These are phyloP conservation scores for Trachelus iudaicus DNA, from an alignment of 2,888 invertebrate species.

Conservation along the genomic window DNA sequence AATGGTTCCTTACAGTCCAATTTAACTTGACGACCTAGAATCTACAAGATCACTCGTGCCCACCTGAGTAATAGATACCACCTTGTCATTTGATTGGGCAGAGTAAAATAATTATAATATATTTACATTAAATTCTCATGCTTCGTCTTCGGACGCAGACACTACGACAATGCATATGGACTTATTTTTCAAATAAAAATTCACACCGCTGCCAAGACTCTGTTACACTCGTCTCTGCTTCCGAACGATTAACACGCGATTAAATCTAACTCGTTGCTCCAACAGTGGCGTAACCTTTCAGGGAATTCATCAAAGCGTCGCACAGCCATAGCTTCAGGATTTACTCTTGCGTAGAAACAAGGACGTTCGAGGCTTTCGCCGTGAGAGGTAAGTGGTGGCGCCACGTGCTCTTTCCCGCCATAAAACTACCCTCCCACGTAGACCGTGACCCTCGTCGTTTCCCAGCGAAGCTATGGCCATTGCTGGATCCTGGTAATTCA, in stretches of 20 bases:
- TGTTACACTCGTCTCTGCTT: background rate
- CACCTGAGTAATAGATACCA: background rate
- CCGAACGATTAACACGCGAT: background rate
- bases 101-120: no score
- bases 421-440: conserved; percentile 36
- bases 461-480: conserved; percentile 25
- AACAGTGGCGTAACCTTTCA: background rate
- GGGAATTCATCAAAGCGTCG: conserved; percentile 5
- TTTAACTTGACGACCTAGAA: background rate
- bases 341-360: background rate
- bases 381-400: conserved; percentile 20
- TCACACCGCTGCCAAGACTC: background rate
- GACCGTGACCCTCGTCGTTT: conserved; percentile 31
- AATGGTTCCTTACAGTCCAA: background rate
- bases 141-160: no score
- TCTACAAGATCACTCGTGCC: background rate
- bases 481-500: conserved; percentile 9
- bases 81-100: no score
- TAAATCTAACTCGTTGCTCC: background rate
- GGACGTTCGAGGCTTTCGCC: background rate
- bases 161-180: no score
- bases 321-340: background rate
- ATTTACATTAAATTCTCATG: no score
- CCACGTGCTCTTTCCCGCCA: conserved; percentile 38
- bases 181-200: background rate